A percentile compares a stretch with the other conserved stretches of the same genome.
Evolutionary conservation across 2,888 invertebrate species (phyloP).

Genomic region (Cosmopolites sordidus): DNA sequence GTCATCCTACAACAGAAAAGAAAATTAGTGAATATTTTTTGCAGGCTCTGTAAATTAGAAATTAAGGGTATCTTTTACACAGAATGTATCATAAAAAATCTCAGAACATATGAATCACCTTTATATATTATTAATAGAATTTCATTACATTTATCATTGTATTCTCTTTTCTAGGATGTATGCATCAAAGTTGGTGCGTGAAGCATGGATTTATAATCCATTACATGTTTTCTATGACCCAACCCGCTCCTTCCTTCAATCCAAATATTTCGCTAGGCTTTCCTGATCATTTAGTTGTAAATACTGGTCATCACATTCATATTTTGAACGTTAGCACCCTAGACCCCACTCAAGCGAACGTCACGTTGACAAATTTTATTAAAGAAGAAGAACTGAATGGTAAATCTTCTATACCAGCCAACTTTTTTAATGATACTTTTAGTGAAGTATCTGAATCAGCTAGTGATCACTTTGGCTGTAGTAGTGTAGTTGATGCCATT

Average conservation of each 20-base stretch:
- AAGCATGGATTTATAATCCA: constrained; percentile 89
- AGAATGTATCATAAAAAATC: too few relatives aligned
- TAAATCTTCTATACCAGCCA: constrained; percentile 13
- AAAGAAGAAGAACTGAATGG: constrained; percentile 33
- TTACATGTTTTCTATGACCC: constrained; percentile 84
- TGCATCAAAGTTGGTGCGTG: constrained; percentile 59
- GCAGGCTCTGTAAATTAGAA: too few relatives aligned
- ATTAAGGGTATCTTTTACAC: too few relatives aligned
- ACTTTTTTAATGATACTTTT: constrained; percentile 39
- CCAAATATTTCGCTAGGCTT: constrained; percentile 46
- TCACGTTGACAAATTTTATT: constrained; percentile 32
- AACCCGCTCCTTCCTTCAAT: constrained; percentile 62
- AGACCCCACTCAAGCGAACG: constrained; percentile 35
- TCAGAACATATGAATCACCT: too few relatives aligned
- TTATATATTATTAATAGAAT: too few relatives aligned
- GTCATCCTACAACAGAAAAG: too few relatives aligned
- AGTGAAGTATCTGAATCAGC: constrained; percentile 46
- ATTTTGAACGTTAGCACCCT: constrained; percentile 44
- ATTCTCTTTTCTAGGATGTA: constrained; percentile 36
- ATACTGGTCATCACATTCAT: constrained; percentile 49
- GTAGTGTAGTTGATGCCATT: constrained; percentile 46
- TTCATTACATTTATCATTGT: too few relatives aligned
- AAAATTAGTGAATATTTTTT: too few relatives aligned
- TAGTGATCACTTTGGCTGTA: constrained; percentile 43
- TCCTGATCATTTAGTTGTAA: constrained; percentile 47